Percentiles rank a stretch among this genome's conserved stretches.
These are phyloP conservation scores for Equus przewalskii DNA, from an alignment of 2,113 vertebrate genomes.

Conservation along the genomic window DNA sequence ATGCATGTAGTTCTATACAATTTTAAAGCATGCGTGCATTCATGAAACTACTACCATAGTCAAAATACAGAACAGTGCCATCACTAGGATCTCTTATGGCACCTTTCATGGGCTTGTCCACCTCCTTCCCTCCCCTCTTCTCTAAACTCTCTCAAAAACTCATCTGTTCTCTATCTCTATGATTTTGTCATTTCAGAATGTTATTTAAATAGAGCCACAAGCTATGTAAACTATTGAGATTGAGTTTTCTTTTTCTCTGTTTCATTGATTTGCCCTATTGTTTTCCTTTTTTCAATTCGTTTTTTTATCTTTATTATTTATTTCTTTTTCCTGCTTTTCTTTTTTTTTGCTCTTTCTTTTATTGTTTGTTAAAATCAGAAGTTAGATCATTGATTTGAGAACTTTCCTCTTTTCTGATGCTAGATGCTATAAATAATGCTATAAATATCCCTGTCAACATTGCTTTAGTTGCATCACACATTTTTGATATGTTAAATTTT, in stretches of 20 bases:
- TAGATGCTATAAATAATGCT: neutral
- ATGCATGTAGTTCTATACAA: neutral
- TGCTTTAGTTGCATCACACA: neutral
- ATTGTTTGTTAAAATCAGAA: neutral
- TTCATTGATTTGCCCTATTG: neutral
- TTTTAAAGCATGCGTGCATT: neutral
- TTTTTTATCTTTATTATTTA: neutral
- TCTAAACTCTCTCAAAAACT: neutral
- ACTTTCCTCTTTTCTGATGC: neutral
- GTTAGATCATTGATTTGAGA: neutral
- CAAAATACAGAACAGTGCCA: neutral
- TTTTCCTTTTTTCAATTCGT: neutral
- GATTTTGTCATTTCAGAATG: neutral
- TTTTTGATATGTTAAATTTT: neutral
- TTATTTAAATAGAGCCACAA: neutral
- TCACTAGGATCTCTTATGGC: neutral
- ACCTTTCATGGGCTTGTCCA: neutral
- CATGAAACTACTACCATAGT: neutral
- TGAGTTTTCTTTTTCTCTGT: neutral
- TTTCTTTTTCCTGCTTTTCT: neutral
- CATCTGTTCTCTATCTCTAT: neutral
- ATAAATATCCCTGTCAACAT: neutral
- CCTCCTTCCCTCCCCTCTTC: neutral
- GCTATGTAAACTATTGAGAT: neutral
- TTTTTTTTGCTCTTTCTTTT: neutral